These are phyloP conservation scores for Latrodectus hesperus DNA, from an alignment of 2,888 invertebrate species.

Conservation along the genomic window DNA sequence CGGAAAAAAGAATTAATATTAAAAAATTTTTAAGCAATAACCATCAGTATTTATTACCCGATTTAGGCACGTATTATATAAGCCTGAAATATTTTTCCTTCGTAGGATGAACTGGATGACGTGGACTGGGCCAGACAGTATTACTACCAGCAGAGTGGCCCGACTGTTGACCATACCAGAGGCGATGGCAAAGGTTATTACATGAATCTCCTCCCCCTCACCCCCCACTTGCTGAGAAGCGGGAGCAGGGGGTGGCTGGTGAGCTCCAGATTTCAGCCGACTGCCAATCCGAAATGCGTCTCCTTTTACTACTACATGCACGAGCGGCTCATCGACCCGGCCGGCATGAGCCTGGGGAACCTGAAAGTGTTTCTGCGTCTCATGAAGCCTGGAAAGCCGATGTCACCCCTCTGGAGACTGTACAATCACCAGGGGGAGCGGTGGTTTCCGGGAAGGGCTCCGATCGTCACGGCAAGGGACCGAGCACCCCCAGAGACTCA, in stretches of 20 bases:
- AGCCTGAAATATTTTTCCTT: background rate
- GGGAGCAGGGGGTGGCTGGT: conserved; percentile 75
- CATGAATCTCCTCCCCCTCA: conserved; percentile 58
- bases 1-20: no score
- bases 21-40: no score
- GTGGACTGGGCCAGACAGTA: conserved; percentile 72
- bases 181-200: conserved; percentile 64
- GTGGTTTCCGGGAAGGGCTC: conserved; percentile 75
- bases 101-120: conserved; percentile 70
- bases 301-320: conserved; percentile 79
- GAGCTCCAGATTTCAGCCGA: conserved; percentile 70
- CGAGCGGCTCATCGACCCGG: conserved; percentile 78
- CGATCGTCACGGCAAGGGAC: conserved; percentile 44
- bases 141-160: conserved; percentile 70
- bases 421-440: conserved; percentile 76
- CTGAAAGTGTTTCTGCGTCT: conserved; percentile 73
- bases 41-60: no score
- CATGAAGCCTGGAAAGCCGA: conserved; percentile 49
- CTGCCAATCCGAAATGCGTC: conserved; percentile 74
- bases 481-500: conserved; percentile 50
- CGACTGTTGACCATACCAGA: conserved; percentile 70
- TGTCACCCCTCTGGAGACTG: conserved; percentile 70
- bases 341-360: conserved; percentile 78
- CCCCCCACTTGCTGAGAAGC: conserved; percentile 29
- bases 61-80: background rate